Percentiles rank a stretch among this genome's conserved stretches.
phyloP scores from a whole-genome alignment of 2,797 vertebrate species.

The Merluccius polli region DNA sequence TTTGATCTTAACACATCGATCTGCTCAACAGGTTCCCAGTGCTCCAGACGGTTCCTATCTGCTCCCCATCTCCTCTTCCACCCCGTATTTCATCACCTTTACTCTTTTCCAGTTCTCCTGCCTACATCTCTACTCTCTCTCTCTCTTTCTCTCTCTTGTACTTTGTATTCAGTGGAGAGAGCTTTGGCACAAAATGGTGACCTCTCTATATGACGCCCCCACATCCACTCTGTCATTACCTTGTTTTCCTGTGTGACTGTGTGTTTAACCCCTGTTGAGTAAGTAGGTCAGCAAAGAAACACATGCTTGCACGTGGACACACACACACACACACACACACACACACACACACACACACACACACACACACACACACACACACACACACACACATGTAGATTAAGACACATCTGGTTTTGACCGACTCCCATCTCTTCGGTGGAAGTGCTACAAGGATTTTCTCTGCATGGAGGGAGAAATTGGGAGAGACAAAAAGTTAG shows the following conservation, averaged over 20 bases:
- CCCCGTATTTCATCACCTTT: neutral
- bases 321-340: neutral
- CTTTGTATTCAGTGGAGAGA: neutral
- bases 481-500: neutral
- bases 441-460: neutral
- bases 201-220: neutral
- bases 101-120: neutral
- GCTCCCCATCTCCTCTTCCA: neutral
- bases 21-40: slow-evolving; percentile 25
- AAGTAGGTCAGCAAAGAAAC: slow-evolving; percentile 3
- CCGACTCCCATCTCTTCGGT: neutral
- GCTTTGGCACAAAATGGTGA: neutral
- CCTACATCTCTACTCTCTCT: neutral
- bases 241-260: slow-evolving; percentile 40
- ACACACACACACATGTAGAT: neutral
- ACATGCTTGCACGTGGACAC: neutral
- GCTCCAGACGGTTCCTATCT: neutral
- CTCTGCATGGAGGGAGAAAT: neutral
- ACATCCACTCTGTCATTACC: slow-evolving; percentile 14
- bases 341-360: too few species aligned
- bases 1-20: slow-evolving; percentile 16
- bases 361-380: too few species aligned
- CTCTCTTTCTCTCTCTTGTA: neutral
- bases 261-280: slow-evolving; percentile 46
- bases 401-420: neutral